A percentile compares a stretch with the other conserved stretches of the same genome.
Conservation (phyloP, 2,888 invertebrate genomes). For the Cantharis flavilabris region DNA sequence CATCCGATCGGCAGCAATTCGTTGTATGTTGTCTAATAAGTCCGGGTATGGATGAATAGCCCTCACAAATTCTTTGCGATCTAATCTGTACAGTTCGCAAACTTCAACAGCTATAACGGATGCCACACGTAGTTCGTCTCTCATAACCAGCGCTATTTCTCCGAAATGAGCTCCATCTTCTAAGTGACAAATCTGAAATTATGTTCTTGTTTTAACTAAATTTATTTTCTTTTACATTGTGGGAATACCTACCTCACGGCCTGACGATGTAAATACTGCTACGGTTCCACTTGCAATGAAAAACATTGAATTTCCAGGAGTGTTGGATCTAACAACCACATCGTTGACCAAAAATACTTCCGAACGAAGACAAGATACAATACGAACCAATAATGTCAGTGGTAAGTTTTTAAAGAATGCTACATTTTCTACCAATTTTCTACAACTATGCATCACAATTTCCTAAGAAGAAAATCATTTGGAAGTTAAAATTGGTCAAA, state of each 20-base stretch:
- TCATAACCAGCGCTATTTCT: conserved; percentile 55
- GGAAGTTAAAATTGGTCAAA: background rate
- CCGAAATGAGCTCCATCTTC: conserved; percentile 64
- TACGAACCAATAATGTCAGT: conserved; percentile 55
- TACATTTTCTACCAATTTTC: conserved; percentile 61
- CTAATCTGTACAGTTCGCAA: conserved; percentile 53
- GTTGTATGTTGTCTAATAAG: conserved; percentile 56
- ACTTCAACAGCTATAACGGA: conserved; percentile 54
- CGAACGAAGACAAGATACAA: conserved; percentile 57
- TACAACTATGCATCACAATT: conserved; percentile 60
- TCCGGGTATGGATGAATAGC: conserved; percentile 56
- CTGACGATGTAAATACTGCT: conserved; percentile 58
- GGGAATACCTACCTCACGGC: conserved; percentile 48
- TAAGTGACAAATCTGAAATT: conserved; percentile 57
- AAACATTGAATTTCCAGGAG: conserved; percentile 61
- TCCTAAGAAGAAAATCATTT: conserved; percentile 50
- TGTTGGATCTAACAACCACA: conserved; percentile 58
- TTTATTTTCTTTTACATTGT: background rate
- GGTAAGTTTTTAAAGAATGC: conserved; percentile 61
- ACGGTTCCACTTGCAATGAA: conserved; percentile 63
- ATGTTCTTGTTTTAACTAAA: background rate
- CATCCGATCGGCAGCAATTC: conserved; percentile 57
- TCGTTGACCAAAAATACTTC: conserved; percentile 62
- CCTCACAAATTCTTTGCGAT: conserved; percentile 52
- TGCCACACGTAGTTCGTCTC: conserved; percentile 49